These are phyloP conservation scores for Rostratula benghalensis DNA, from an alignment of 2,113 vertebrate genomes.

Conservation along the genomic window DNA sequence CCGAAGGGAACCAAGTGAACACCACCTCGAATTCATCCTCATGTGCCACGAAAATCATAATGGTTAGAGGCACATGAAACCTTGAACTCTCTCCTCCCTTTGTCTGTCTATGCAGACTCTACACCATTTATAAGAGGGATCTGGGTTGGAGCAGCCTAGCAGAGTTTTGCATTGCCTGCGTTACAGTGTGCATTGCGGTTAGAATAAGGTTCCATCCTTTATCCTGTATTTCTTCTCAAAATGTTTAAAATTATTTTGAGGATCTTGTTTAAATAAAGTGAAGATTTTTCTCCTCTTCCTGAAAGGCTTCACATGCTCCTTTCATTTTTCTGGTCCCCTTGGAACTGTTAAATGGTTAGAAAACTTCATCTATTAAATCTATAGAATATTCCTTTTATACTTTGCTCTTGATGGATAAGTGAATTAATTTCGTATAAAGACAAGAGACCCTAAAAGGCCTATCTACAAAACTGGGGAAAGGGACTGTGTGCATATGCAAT, in stretches of 20 bases:
- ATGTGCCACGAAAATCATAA: neutral
- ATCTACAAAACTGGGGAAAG: neutral
- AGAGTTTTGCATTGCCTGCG: neutral
- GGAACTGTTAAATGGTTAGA: neutral
- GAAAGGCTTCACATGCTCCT: neutral
- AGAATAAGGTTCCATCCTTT: neutral
- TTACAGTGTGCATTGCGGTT: neutral
- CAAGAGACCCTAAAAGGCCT: neutral
- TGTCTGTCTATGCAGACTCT: neutral
- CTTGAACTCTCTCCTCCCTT: neutral
- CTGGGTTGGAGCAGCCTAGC: neutral
- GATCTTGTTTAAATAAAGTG: neutral
- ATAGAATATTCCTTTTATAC: neutral
- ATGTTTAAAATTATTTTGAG: neutral
- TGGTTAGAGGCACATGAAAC: neutral
- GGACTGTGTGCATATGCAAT: conserved; percentile 63
- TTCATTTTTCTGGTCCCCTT: neutral
- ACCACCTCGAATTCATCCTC: neutral
- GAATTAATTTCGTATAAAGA: neutral
- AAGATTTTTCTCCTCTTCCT: neutral
- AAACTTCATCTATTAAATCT: neutral
- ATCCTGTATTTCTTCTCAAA: neutral
- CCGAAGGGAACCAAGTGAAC: neutral
- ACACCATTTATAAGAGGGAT: neutral
- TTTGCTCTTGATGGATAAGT: neutral